Percentiles rank a stretch among this genome's conserved stretches.
phyloP scores from a whole-genome alignment of 2,113 vertebrate genomes.

The Thermophis baileyi region DNA sequence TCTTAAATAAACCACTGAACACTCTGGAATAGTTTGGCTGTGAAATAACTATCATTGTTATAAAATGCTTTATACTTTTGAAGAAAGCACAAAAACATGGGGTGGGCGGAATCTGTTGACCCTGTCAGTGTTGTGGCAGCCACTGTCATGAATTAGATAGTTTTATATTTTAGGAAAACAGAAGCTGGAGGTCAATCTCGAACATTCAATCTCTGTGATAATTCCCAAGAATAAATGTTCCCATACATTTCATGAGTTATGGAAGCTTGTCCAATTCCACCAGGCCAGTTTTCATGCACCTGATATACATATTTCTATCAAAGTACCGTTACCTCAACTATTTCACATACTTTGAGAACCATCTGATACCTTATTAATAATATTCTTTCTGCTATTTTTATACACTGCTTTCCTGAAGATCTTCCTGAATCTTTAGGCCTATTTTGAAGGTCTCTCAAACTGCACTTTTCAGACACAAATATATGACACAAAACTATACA shows the following conservation, averaged over 20 bases:
- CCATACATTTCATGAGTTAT: background rate
- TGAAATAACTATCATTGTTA: background rate
- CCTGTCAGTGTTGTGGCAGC: background rate
- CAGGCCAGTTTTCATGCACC: background rate
- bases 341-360: background rate
- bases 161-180: background rate
- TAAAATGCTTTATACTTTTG: background rate
- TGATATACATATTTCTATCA: background rate
- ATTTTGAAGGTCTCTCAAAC: background rate
- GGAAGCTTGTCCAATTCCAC: background rate
- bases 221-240: background rate
- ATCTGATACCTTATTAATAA: background rate
- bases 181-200: background rate
- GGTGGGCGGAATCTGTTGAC: background rate
- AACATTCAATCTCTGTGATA: background rate
- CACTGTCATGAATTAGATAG: background rate
- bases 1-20: background rate
- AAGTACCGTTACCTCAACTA: background rate
- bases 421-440: background rate
- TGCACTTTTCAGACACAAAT: background rate
- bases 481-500: background rate
- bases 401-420: background rate
- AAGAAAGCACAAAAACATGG: background rate
- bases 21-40: background rate
- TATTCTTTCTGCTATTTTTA: background rate